Percentiles rank a stretch among this genome's conserved stretches.
These are phyloP conservation scores for Platysternon megacephalum DNA, from an alignment of 2,113 vertebrate species.

Conservation along the genomic window DNA sequence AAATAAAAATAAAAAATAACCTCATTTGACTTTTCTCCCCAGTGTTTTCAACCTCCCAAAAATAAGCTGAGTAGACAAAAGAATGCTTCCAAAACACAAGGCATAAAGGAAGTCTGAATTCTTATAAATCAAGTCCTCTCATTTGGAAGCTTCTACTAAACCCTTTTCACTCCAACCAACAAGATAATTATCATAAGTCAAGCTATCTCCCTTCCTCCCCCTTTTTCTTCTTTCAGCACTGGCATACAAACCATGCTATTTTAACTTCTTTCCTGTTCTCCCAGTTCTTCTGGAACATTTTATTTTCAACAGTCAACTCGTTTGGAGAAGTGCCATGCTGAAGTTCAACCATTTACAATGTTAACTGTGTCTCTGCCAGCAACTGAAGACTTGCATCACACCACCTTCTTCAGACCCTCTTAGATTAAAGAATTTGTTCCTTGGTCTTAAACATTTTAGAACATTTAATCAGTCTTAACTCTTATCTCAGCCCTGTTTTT, in stretches of 20 bases:
- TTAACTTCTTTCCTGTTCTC: conserved; percentile 89
- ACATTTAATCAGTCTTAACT: conserved; percentile 55
- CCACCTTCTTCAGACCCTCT: conserved; percentile 71
- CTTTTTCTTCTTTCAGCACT: conserved; percentile 78
- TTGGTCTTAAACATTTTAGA: conserved; percentile 22
- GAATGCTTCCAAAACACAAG: conserved; percentile 42
- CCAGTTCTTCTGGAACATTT: conserved; percentile 89
- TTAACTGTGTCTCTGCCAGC: conserved; percentile 84
- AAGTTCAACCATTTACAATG: conserved; percentile 82
- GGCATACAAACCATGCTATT: conserved; percentile 85
- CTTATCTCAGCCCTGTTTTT: conserved; percentile 20
- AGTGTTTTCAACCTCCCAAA: conserved; percentile 24
- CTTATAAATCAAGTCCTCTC: conserved; percentile 33
- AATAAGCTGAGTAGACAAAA: conserved; percentile 31
- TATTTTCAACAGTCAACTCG: conserved; percentile 88
- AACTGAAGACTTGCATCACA: conserved; percentile 62
- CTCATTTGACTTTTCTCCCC: conserved; percentile 37
- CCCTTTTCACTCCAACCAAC: conserved; percentile 34
- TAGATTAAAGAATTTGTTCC: conserved; percentile 47
- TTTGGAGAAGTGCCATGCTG: conserved; percentile 85
- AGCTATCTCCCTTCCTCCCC: conserved; percentile 72
- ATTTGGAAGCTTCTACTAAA: conserved; percentile 54
- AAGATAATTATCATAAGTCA: conserved; percentile 67
- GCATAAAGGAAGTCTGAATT: conserved; percentile 33
- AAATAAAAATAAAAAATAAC: conserved; percentile 13